These are phyloP conservation scores for Campoletis raptor DNA, from an alignment of 2,888 invertebrate species.

Conservation along the genomic window DNA sequence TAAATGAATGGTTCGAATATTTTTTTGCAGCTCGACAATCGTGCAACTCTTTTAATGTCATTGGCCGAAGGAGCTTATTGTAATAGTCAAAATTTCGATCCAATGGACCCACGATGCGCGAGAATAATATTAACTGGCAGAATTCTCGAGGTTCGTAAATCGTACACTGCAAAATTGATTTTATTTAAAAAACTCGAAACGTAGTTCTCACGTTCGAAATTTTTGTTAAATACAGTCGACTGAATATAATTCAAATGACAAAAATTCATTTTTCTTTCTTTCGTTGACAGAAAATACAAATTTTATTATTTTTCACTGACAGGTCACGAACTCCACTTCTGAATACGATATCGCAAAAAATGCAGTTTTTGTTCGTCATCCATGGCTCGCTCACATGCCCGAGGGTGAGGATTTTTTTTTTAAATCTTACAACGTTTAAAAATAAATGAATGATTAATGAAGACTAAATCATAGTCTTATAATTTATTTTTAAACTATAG, in stretches of 20 bases:
- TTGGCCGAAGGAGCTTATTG: constrained; percentile 90
- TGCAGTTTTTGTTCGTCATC: constrained; percentile 90
- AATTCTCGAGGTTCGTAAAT: constrained; percentile 87
- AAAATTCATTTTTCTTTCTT: constrained; percentile 11
- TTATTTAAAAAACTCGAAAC: too few species aligned
- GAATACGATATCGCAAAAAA: constrained; percentile 87
- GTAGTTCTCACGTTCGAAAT: too few species aligned
- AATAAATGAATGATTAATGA: not conserved
- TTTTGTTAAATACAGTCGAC: too few species aligned
- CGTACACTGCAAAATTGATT: too few species aligned
- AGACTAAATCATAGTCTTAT: not conserved
- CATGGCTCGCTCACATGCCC: constrained; percentile 90
- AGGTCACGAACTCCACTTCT: constrained; percentile 86
- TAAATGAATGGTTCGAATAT: constrained; percentile 18
- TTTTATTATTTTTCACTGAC: constrained; percentile 11
- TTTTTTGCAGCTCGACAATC: constrained; percentile 86
- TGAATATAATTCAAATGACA: too few species aligned
- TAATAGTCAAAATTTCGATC: constrained; percentile 87
- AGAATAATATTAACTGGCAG: constrained; percentile 90
- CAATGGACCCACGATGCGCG: constrained; percentile 92
- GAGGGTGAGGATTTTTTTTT: constrained; percentile 84
- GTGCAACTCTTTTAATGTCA: constrained; percentile 89
- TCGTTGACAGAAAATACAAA: not conserved
- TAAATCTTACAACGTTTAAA: not conserved
- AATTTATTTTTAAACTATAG: too few species aligned